Base-by-base conservation (phyloP, 1,140 invertebrate genomes). In the Eriosoma lanigerum region DNA sequence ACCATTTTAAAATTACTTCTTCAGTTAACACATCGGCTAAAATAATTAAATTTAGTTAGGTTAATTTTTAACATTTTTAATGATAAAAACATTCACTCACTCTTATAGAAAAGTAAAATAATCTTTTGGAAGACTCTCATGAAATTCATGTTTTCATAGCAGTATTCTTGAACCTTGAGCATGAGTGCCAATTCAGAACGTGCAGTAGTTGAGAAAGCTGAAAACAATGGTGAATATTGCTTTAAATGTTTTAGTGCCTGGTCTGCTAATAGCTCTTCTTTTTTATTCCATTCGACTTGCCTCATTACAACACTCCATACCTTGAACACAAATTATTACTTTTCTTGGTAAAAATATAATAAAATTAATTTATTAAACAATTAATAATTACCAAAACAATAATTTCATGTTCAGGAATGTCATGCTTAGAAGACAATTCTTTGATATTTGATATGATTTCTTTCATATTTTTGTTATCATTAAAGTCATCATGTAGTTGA, bases 71-170 rank as follows among this genome's bases (percentile, higher is more conserved):
- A 24, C 9, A 58, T n/a, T 19, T 3, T 56, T 15, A 52, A 64
- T 70, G 44, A 8, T 10, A 24, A 6, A 29, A 56, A 38, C 8
- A 72, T 54, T 82, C 44, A 86, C 89, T 88, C 88, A 91, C 92
- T 94, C 90, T 96, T 97, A 88, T 98, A 98, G 87, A 98, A 93
- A 83, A 98, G 91, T 86, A 98, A 90, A 84, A 98, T 92, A 84
- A 98, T 97, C 88, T 98, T 98, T 85, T 96, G 95, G 90, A 98
- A 98, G 86, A 95, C 94, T 87, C 97, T 96, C 93, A 98, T 96
- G 86, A 98, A 98, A 86, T 94, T 96, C 95, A 98, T 98, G 88
- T 98, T 98, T 85, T 97, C 96, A 86, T 98, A 98, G 87, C 96
- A 98, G 87, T 94, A 98, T 85, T 98, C 96, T 87, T 98, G 96